These are phyloP conservation scores for Trachops cirrhosus DNA, from an alignment of 2,797 vertebrate genomes.

Conservation along the genomic window DNA sequence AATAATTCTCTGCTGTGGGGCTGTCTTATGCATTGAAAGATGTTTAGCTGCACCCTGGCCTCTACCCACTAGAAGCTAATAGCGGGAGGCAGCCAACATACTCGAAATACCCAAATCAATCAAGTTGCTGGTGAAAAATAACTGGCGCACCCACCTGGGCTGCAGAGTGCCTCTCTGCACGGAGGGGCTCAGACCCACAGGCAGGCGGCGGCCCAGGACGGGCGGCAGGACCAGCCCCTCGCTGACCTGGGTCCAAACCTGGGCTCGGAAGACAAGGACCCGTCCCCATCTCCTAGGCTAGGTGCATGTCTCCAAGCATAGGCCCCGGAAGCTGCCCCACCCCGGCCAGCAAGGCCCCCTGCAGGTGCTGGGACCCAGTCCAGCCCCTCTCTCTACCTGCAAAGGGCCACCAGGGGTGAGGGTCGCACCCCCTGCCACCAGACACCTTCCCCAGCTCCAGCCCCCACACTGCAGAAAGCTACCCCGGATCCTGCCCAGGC, in stretches of 20 bases:
- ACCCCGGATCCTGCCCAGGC: not conserved
- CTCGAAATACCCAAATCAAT: too few species aligned
- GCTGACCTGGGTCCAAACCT: not conserved
- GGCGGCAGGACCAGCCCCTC: not conserved
- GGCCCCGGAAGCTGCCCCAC: not conserved
- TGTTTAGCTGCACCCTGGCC: too few species aligned
- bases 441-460: not conserved
- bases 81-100: too few species aligned
- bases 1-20: too few species aligned
- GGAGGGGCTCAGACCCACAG: not conserved
- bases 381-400: not conserved
- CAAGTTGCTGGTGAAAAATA: too few species aligned
- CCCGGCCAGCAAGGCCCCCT: too few species aligned
- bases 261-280: not conserved
- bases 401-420: not conserved
- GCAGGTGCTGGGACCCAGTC: not conserved
- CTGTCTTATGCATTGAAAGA: too few species aligned
- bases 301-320: not conserved
- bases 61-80: too few species aligned
- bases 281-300: not conserved
- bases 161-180: not conserved
- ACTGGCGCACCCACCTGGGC: not conserved
- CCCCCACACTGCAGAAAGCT: not conserved
- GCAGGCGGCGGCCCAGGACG: rapidly evolving
- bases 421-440: too few species aligned